Evolutionary conservation across 2,797 vertebrate species (phyloP).

Genomic region (Melanitta fusca): DNA sequence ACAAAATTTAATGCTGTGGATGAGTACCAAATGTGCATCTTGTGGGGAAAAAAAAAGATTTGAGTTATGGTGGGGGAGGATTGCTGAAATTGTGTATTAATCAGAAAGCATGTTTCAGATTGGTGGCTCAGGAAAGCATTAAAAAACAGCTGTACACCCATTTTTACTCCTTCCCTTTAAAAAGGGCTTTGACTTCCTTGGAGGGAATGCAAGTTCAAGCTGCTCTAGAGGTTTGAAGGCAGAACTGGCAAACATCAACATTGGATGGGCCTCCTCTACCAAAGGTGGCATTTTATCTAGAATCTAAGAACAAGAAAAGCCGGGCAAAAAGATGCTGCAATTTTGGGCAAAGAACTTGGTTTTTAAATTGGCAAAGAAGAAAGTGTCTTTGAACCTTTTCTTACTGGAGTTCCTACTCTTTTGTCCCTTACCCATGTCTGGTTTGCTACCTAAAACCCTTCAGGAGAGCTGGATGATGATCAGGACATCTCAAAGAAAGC

Average conservation of each 20-base stretch:
- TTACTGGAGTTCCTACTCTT: background rate
- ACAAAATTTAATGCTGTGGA: slow-evolving; percentile 57
- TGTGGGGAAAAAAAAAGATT: background rate
- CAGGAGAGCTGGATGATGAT: background rate
- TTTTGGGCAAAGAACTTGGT: background rate
- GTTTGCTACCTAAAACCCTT: background rate
- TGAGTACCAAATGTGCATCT: slow-evolving; percentile 53
- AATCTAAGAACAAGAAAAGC: background rate
- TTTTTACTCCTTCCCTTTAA: background rate
- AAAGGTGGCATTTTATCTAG: background rate
- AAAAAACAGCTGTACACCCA: background rate
- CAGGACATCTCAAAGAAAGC: background rate
- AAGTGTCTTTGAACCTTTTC: background rate
- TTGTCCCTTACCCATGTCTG: background rate
- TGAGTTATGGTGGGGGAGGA: background rate
- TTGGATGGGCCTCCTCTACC: background rate
- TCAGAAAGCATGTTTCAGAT: background rate
- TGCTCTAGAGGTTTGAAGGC: background rate
- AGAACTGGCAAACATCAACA: background rate
- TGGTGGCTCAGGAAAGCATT: background rate
- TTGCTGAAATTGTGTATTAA: slow-evolving; percentile 17
- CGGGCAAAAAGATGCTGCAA: rapidly evolving
- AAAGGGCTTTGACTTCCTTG: background rate
- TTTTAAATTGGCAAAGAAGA: background rate
- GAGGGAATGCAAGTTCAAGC: background rate